phyloP scores from a whole-genome alignment of 2,797 vertebrate genomes.

The Netta rufina region DNA sequence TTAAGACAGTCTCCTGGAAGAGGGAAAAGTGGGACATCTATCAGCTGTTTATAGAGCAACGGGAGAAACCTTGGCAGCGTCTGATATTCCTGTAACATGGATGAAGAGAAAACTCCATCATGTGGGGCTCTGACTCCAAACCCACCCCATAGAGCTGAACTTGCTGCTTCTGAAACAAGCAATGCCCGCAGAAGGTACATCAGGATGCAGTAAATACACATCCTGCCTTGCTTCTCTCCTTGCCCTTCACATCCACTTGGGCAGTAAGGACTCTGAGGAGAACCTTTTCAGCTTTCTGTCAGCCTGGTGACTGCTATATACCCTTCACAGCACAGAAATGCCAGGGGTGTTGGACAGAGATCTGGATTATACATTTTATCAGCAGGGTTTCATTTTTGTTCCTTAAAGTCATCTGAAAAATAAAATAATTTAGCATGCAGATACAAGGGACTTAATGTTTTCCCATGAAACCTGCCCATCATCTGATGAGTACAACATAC shows the following conservation, averaged over 20 bases:
- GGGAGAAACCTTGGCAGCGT: not conserved
- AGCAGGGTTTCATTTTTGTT: not conserved
- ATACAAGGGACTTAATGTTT: conserved; percentile 10
- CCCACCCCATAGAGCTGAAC: not conserved
- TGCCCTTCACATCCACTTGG: accelerated
- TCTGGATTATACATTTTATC: not conserved
- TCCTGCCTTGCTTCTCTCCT: not conserved
- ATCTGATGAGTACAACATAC: conserved; percentile 10
- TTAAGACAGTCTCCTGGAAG: not conserved
- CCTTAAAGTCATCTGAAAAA: conserved; percentile 2
- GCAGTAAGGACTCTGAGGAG: not conserved
- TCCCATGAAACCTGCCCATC: not conserved
- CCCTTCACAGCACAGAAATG: not conserved
- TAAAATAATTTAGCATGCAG: not conserved
- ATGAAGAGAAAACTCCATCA: not conserved
- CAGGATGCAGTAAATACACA: not conserved
- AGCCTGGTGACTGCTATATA: not conserved
- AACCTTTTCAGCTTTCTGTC: not conserved
- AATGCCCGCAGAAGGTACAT: not conserved
- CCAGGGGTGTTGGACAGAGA: not conserved
- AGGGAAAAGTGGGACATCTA: not conserved
- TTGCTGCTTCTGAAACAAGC: not conserved
- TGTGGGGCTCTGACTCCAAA: not conserved
- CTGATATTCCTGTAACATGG: not conserved
- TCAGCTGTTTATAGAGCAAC: not conserved